Evolutionary conservation across 2,888 invertebrate species (phyloP).

Genomic region (Diploptera punctata): DNA sequence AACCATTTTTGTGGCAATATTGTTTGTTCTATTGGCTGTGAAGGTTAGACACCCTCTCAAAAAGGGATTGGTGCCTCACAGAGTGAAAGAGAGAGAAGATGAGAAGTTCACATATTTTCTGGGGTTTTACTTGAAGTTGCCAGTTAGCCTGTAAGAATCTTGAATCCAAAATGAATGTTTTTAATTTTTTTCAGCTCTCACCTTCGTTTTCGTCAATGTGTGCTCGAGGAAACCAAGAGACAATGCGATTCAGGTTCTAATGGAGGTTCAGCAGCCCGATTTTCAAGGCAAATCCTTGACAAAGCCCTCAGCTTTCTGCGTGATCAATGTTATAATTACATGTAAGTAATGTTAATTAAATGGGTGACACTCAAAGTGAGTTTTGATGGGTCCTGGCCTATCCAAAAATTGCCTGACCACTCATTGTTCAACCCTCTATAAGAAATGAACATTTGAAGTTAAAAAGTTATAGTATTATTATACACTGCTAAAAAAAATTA

Average conservation of each 20-base stretch:
- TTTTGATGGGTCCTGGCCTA: not conserved
- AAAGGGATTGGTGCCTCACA: too few relatives aligned
- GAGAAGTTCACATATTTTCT: too few relatives aligned
- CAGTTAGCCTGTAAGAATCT: too few relatives aligned
- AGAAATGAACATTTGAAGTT: too few relatives aligned
- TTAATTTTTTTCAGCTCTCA: constrained; percentile 59
- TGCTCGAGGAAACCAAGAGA: constrained; percentile 59
- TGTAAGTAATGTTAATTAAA: constrained; percentile 57
- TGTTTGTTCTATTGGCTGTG: too few relatives aligned
- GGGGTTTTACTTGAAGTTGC: too few relatives aligned
- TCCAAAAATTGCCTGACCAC: not conserved
- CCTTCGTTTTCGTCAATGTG: constrained; percentile 64
- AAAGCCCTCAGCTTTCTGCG: constrained; percentile 65
- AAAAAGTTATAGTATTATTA: too few relatives aligned
- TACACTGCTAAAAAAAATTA: too few relatives aligned
- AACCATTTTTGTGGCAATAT: too few relatives aligned
- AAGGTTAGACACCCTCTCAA: too few relatives aligned
- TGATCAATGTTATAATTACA: constrained; percentile 65
- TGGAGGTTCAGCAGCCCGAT: constrained; percentile 59
- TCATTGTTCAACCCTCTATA: not conserved
- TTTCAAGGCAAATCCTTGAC: constrained; percentile 63
- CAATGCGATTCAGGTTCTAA: constrained; percentile 59
- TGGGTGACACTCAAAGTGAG: not conserved
- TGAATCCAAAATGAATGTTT: too few relatives aligned
- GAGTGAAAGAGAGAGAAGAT: too few relatives aligned